These are phyloP conservation scores for Montipora capricornis DNA, from an alignment of 64 coral and sea anemone species.

Conservation along the genomic window DNA sequence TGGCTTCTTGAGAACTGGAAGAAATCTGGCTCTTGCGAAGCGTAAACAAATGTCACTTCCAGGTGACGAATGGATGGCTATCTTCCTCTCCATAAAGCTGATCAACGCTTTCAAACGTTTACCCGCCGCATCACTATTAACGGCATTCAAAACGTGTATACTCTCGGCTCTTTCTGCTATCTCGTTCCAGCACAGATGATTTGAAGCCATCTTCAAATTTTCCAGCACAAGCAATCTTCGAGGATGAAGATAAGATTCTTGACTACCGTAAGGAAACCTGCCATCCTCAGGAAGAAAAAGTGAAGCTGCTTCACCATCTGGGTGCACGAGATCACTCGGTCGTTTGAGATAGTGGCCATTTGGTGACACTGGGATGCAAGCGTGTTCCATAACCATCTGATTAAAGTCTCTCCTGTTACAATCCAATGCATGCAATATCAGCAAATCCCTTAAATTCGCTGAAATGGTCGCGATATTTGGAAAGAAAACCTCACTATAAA, in stretches of 20 bases:
- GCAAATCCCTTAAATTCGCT: conserved; percentile 16
- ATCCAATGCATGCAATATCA: conserved; percentile 64
- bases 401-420: background rate
- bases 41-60: background rate
- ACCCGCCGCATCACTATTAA: background rate
- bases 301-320: conserved; percentile 35
- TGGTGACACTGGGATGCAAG: conserved; percentile 71
- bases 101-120: conserved; percentile 12
- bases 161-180: conserved; percentile 74
- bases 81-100: conserved; percentile 58
- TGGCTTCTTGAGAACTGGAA: conserved; percentile 60
- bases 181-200: conserved; percentile 64
- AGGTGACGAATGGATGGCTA: background rate
- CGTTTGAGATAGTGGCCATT: conserved; percentile 45
- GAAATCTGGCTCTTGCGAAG: conserved; percentile 38
- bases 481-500: conserved; percentile 74
- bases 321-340: conserved; percentile 72
- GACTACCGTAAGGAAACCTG: conserved; percentile 60
- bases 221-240: conserved; percentile 30
- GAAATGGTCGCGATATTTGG: conserved; percentile 40
- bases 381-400: conserved; percentile 15
- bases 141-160: conserved; percentile 13
- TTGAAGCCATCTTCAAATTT: conserved; percentile 55
- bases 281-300: conserved; percentile 80
- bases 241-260: conserved; percentile 42